Evolutionary conservation across 2,797 vertebrate species (phyloP).

Genomic region (Enteromius unitaeniatus): DNA sequence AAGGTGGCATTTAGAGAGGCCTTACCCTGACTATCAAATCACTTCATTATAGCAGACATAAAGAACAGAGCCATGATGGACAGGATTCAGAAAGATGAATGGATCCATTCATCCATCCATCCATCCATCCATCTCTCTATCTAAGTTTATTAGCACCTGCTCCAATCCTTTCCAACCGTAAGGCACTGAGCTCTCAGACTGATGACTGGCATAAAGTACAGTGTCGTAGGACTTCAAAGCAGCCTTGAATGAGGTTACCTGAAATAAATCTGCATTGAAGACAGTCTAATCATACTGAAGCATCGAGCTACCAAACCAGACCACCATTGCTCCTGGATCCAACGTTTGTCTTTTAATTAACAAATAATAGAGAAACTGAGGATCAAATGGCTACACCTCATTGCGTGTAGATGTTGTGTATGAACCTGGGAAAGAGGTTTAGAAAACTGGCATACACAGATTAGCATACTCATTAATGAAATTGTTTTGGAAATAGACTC

Average conservation of each 20-base stretch:
- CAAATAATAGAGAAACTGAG: not conserved
- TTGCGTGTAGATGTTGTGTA: not conserved
- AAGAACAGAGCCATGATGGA: slow-evolving; percentile 60
- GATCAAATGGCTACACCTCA: not conserved
- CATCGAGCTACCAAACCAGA: slow-evolving; percentile 34
- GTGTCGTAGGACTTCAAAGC: slow-evolving; percentile 72
- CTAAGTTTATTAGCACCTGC: not conserved
- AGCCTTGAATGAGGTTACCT: slow-evolving; percentile 73
- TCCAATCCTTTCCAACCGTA: slow-evolving; percentile 21
- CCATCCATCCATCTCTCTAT: not conserved
- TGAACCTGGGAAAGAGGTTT: not conserved
- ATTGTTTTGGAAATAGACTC: slow-evolving; percentile 18
- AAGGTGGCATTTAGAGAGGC: slow-evolving; percentile 74
- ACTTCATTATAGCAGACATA: slow-evolving; percentile 75
- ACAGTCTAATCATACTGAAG: slow-evolving; percentile 68
- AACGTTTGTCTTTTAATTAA: not conserved
- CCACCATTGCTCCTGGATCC: not conserved
- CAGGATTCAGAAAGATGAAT: slow-evolving; percentile 60
- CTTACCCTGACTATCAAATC: slow-evolving; percentile 71
- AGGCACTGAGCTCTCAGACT: slow-evolving; percentile 73
- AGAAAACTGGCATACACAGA: slow-evolving; percentile 6
- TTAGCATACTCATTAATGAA: not conserved
- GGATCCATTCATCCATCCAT: not conserved
- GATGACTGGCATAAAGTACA: slow-evolving; percentile 73
- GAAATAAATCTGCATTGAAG: slow-evolving; percentile 67